Conservation (phyloP, 1,140 invertebrate genomes). For the Tetranychus cinnabarinus region DNA sequence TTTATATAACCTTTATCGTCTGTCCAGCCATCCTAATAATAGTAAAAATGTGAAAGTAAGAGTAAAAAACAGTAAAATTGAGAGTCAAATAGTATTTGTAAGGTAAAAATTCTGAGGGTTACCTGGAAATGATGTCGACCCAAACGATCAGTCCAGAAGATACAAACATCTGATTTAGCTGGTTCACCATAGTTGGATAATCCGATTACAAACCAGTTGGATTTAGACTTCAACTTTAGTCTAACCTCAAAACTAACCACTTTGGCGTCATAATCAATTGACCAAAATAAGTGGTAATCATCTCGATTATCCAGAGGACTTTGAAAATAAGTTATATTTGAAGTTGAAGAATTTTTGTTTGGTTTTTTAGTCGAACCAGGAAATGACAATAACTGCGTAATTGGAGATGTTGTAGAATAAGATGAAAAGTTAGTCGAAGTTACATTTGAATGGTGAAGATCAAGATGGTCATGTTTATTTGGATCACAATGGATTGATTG, state of each 20-base stretch:
- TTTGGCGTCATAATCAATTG: constrained; percentile 14
- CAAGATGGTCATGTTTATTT: too few relatives aligned
- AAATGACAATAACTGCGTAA: too few relatives aligned
- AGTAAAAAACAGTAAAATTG: neutral
- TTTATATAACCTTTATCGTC: constrained; percentile 12
- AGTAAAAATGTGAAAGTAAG: neutral
- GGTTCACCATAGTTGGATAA: constrained; percentile 68
- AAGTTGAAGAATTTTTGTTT: neutral
- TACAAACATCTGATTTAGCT: constrained; percentile 53
- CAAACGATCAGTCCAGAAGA: constrained; percentile 48
- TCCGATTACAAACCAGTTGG: constrained; percentile 54
- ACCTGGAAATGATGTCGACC: constrained; percentile 39
- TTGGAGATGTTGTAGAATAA: too few relatives aligned
- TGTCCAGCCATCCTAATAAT: constrained; percentile 12
- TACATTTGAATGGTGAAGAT: neutral
- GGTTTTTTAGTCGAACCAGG: too few relatives aligned
- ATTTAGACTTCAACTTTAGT: constrained; percentile 5
- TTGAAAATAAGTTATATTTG: neutral
- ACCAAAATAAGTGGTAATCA: constrained; percentile 15
- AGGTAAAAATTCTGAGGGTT: constrained; percentile 12
- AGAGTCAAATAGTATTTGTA: neutral
- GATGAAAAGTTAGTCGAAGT: neutral
- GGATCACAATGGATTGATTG: too few relatives aligned
- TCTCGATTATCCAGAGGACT: constrained; percentile 10
- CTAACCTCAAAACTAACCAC: constrained; percentile 14